Evolutionary conservation across 2,888 invertebrate genomes (phyloP).

Genomic region (Mesodorylaimus sp.): DNA sequence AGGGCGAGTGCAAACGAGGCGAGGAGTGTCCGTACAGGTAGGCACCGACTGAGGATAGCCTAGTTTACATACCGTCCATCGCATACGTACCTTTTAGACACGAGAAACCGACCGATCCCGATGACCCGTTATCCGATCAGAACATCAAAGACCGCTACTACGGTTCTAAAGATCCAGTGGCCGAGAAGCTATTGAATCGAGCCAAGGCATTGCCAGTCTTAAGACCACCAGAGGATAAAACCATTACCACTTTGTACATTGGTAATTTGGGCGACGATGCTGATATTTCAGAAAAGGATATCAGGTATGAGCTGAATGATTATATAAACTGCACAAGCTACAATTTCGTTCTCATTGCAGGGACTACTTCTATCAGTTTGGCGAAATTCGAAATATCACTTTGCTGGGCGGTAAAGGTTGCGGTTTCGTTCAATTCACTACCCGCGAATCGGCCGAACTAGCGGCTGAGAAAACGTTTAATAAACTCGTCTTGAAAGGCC

Average conservation of each 20-base stretch:
- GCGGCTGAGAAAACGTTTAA: constrained; percentile 92
- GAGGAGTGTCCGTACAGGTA: constrained; percentile 77
- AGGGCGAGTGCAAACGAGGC: constrained; percentile 82
- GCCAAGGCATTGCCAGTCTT: constrained; percentile 82
- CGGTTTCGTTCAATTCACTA: constrained; percentile 89
- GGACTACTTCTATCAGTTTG: constrained; percentile 94
- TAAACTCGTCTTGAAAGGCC: constrained; percentile 45
- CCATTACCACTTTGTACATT: constrained; percentile 90
- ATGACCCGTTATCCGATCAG: constrained; percentile 84
- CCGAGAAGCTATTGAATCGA: constrained; percentile 70
- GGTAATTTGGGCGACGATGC: constrained; percentile 64
- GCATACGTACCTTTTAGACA: constrained; percentile 49
- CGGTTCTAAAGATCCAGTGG: constrained; percentile 85
- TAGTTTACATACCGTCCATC: not conserved
- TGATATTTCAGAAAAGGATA: constrained; percentile 64
- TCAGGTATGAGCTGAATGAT: constrained; percentile 37
- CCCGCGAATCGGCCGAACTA: constrained; percentile 66
- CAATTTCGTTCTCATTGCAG: constrained; percentile 32
- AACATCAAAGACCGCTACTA: constrained; percentile 84
- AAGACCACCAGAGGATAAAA: constrained; percentile 82
- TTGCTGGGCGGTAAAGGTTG: constrained; percentile 73
- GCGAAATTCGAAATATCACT: constrained; percentile 82
- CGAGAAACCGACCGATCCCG: constrained; percentile 88
- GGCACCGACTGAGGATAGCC: constrained; percentile 8
- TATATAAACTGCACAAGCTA: not conserved